Evolutionary conservation across 64 coral and sea anemone genomes (phyloP).

Genomic region (Montipora foliosa): DNA sequence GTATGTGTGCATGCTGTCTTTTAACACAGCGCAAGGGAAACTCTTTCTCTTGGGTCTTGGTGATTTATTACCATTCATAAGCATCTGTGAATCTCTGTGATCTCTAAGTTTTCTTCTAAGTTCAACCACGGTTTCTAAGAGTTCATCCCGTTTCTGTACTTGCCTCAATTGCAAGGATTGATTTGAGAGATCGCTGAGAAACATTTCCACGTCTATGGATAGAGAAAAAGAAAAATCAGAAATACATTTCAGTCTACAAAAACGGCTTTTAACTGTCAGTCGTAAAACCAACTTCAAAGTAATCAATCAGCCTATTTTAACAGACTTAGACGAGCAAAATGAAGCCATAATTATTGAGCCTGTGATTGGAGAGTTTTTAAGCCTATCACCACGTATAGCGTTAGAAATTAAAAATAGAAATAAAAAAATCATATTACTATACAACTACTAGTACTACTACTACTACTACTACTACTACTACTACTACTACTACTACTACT

Average conservation of each 20-base stretch:
- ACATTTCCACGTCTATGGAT: slow-evolving; percentile 43
- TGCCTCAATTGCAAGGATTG: slow-evolving; percentile 24
- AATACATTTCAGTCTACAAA: not conserved
- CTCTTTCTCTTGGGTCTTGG: slow-evolving; percentile 72
- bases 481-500: no score
- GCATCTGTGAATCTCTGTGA: not conserved
- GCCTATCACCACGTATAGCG: no score
- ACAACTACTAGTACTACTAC: no score
- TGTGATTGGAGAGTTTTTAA: no score
- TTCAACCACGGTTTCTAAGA: slow-evolving; percentile 22
- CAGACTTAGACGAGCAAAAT: no score
- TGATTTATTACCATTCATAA: slow-evolving; percentile 60
- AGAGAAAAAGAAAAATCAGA: not conserved
- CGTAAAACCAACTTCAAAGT: no score
- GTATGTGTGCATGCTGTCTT: slow-evolving; percentile 60
- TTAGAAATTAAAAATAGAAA: no score
- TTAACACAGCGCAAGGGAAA: not conserved
- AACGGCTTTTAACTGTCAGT: no score
- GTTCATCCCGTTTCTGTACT: slow-evolving; percentile 20
- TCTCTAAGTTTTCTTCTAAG: slow-evolving; percentile 49
- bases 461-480: no score
- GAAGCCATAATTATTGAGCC: no score
- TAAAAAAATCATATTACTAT: no score
- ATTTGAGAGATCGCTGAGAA: slow-evolving; percentile 41
- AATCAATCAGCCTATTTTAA: no score